phyloP scores from a whole-genome alignment of 1,140 invertebrate species.

The Pseudomyrmex dendroicus region DNA sequence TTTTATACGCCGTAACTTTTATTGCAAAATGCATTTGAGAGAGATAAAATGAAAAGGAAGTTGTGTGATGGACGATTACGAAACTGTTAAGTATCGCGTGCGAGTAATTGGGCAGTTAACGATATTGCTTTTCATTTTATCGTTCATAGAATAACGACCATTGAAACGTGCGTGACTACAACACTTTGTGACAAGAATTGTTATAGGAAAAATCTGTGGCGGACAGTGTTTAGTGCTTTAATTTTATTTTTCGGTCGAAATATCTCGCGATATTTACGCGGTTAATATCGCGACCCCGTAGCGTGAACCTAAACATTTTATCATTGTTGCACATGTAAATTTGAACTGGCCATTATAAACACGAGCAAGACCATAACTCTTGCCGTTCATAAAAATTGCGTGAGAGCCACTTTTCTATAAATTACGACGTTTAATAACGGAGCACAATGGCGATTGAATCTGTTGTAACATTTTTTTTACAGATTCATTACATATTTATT shows the following conservation, averaged over 20 bases:
- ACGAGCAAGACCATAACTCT: neutral
- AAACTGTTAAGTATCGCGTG: conserved; percentile 28
- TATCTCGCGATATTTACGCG: conserved; percentile 34
- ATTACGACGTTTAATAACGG: conserved; percentile 38
- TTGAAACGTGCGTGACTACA: conserved; percentile 36
- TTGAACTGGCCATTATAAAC: conserved; percentile 19
- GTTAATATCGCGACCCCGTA: conserved; percentile 14
- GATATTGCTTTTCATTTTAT: conserved; percentile 56
- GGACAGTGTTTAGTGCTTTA: conserved; percentile 50
- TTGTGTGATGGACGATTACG: neutral
- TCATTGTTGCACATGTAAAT: conserved; percentile 31
- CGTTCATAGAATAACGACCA: conserved; percentile 23
- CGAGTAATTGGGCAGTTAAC: conserved; percentile 27
- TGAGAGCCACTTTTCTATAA: conserved; percentile 7
- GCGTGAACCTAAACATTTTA: conserved; percentile 33
- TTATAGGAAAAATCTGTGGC: conserved; percentile 51
- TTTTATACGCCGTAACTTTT: no score
- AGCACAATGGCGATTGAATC: conserved; percentile 39
- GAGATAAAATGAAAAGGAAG: conserved; percentile 6
- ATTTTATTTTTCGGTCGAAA: conserved; percentile 37
- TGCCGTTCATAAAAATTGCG: conserved; percentile 34
- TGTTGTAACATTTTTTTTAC: conserved; percentile 24
- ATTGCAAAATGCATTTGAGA: neutral
- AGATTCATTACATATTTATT: conserved; percentile 8
- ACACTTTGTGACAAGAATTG: conserved; percentile 45